Evolutionary conservation across 2,797 vertebrate genomes (phyloP).

Genomic region (Ptychobarbus kaznakovi): DNA sequence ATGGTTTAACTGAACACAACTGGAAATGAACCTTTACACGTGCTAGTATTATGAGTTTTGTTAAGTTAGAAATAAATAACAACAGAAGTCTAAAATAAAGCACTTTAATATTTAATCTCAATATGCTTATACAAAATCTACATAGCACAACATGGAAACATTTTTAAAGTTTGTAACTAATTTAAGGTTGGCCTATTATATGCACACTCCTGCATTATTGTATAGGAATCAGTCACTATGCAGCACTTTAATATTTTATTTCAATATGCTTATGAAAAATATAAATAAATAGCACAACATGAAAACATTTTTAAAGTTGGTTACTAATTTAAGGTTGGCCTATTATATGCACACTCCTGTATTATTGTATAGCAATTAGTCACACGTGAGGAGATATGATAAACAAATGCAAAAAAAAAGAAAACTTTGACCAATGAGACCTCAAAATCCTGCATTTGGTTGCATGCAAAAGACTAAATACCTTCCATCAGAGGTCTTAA

Average conservation of each 20-base stretch:
- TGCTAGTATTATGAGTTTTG: no score
- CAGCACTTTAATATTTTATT: no score
- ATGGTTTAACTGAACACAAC: not conserved
- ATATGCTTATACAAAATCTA: not conserved
- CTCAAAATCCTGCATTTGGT: not conserved
- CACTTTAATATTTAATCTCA: constrained; percentile 15
- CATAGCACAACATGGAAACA: not conserved
- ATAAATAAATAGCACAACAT: constrained; percentile 1
- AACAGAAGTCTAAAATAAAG: constrained; percentile 14
- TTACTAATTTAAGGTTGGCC: not conserved
- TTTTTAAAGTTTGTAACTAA: not conserved
- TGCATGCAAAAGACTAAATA: not conserved
- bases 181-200: not conserved
- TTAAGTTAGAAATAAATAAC: not conserved
- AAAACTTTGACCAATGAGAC: not conserved
- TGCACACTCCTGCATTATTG: not conserved
- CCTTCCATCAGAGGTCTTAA: not conserved
- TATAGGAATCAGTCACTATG: not conserved
- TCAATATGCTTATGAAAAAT: no score
- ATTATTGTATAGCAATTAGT: not conserved
- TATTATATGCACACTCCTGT: not conserved
- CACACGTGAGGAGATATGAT: not conserved
- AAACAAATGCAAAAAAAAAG: not conserved
- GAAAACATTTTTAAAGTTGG: not conserved
- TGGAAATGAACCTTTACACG: not conserved